Percentiles rank a stretch among this genome's conserved stretches.
Evolutionary conservation across 2,888 invertebrate species (phyloP).

Genomic region (Ennomos erosarius): DNA sequence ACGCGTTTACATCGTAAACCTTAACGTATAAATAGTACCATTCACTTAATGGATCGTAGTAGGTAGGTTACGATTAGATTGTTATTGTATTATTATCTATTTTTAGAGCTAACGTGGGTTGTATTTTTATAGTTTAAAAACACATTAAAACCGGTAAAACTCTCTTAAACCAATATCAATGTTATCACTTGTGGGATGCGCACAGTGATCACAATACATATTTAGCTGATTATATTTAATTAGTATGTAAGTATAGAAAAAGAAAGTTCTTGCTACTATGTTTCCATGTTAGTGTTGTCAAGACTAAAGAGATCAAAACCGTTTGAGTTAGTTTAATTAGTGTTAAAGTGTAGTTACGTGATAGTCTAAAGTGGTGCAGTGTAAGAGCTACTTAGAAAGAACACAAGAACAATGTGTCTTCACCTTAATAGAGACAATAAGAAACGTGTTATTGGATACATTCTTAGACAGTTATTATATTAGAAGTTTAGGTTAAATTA

Average conservation of each 20-base stretch:
- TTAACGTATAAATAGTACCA: slow-evolving; percentile 19
- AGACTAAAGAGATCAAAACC: too few species aligned
- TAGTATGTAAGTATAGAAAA: slow-evolving; percentile 19
- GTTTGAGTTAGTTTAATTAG: too few species aligned
- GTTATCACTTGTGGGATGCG: slow-evolving; percentile 25
- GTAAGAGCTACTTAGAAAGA: too few species aligned
- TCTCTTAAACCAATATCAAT: slow-evolving; percentile 27
- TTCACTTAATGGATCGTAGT: slow-evolving; percentile 11
- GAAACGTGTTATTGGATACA: too few species aligned
- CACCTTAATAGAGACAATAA: too few species aligned
- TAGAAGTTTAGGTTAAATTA: too few species aligned
- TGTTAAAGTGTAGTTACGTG: too few species aligned
- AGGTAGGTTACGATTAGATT: slow-evolving; percentile 13
- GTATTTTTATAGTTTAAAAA: slow-evolving; percentile 37
- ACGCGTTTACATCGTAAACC: slow-evolving; percentile 34
- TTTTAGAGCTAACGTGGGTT: slow-evolving; percentile 31
- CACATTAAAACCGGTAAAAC: slow-evolving; percentile 38
- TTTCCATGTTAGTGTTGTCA: too few species aligned
- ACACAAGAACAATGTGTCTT: too few species aligned
- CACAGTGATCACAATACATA: slow-evolving; percentile 28
- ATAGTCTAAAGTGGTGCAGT: too few species aligned
- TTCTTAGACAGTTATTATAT: too few species aligned
- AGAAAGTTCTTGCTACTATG: slow-evolving; percentile 18
- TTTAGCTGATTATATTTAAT: slow-evolving; percentile 35
- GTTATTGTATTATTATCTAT: slow-evolving; percentile 26